These are phyloP conservation scores for Malurus cyaneus DNA, from an alignment of 2,113 vertebrate species.

Conservation along the genomic window DNA sequence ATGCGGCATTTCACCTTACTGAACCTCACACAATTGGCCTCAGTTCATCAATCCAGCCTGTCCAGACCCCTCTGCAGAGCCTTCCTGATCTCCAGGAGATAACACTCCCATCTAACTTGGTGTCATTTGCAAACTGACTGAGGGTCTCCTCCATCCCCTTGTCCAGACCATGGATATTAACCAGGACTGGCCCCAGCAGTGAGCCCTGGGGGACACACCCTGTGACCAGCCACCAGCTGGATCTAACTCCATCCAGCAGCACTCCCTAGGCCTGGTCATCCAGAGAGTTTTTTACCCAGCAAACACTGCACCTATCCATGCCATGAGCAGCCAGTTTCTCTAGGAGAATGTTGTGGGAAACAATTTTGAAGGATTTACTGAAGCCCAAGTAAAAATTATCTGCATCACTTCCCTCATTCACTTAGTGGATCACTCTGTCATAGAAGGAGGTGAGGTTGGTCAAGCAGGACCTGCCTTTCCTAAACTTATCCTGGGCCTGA, in stretches of 20 bases:
- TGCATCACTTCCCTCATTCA: background rate
- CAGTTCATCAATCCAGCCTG: background rate
- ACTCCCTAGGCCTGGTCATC: background rate
- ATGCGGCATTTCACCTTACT: accelerated
- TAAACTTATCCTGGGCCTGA: background rate
- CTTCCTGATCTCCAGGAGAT: background rate
- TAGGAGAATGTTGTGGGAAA: background rate
- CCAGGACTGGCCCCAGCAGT: background rate
- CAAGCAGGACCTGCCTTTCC: background rate
- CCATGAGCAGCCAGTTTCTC: background rate
- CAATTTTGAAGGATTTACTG: background rate
- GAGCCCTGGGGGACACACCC: background rate
- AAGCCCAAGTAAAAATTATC: background rate
- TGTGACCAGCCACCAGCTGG: background rate
- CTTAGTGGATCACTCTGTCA: background rate
- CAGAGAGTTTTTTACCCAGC: background rate
- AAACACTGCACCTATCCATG: background rate
- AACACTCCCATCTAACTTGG: background rate
- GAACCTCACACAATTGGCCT: background rate
- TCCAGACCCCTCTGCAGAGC: background rate
- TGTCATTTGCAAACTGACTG: background rate
- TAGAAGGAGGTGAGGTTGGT: background rate
- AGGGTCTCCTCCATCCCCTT: background rate
- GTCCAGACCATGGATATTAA: background rate
- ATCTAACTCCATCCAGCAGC: background rate